Conservation (phyloP, 2,113 vertebrate genomes). For the Zootoca vivipara region DNA sequence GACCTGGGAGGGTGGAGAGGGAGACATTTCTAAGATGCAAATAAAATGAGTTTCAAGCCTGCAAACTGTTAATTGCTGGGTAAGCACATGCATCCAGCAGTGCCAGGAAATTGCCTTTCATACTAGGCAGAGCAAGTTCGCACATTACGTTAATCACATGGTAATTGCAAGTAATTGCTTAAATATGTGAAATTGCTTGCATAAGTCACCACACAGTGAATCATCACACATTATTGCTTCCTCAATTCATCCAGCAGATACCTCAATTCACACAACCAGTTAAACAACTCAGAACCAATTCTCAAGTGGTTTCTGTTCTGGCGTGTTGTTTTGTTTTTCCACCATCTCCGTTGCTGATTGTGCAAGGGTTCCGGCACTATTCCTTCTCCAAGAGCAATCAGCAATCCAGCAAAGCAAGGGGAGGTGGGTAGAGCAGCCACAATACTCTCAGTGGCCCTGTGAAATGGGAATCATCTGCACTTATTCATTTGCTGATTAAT, state of each 20-base stretch:
- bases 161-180: conserved; percentile 27
- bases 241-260: background rate
- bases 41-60: conserved; percentile 17
- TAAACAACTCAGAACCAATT: background rate
- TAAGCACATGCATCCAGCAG: conserved; percentile 19
- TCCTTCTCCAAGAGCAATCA: background rate
- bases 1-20: background rate
- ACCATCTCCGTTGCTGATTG: background rate
- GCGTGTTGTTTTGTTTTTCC: background rate
- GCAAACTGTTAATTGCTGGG: conserved; percentile 21
- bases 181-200: conserved; percentile 12
- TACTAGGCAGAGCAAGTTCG: background rate
- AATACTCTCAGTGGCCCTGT: background rate
- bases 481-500: background rate
- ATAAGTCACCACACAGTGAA: background rate
- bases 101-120: conserved; percentile 20
- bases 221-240: conserved; percentile 3
- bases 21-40: background rate
- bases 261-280: background rate
- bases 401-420: background rate
- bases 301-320: background rate
- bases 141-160: conserved; percentile 27
- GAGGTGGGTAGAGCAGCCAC: background rate
- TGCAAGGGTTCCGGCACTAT: background rate
- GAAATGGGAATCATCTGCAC: background rate